Conservation (phyloP, 2,113 vertebrate genomes). For the Amphilophus citrinellus region DNA sequence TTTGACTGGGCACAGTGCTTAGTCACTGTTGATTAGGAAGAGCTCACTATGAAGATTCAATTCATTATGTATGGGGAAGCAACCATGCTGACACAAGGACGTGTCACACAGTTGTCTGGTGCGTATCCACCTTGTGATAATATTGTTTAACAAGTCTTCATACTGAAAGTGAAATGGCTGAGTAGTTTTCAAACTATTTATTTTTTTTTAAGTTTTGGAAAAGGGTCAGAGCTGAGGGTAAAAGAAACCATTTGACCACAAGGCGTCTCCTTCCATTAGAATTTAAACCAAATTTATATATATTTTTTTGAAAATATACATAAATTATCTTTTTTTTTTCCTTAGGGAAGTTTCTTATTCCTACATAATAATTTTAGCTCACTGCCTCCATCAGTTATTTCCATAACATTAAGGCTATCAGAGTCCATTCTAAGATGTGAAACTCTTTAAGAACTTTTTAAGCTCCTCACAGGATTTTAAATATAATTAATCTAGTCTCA, state of each 20-base stretch:
- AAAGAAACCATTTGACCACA: neutral
- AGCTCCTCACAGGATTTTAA: neutral
- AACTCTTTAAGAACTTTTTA: neutral
- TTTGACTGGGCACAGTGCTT: constrained; percentile 34
- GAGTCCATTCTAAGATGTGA: neutral
- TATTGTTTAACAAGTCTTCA: neutral
- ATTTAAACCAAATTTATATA: neutral
- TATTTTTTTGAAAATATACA: neutral
- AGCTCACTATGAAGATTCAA: constrained; percentile 12
- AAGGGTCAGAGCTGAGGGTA: neutral
- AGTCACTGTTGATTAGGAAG: constrained; percentile 41
- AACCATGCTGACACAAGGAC: constrained; percentile 39
- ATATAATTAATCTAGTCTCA: neutral
- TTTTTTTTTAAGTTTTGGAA: neutral
- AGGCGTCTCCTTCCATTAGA: neutral
- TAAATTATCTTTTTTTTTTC: neutral
- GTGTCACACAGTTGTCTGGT: neutral
- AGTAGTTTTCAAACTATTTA: neutral
- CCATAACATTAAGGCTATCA: neutral
- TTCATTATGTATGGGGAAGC: constrained; percentile 27
- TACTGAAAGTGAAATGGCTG: neutral
- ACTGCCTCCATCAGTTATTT: neutral
- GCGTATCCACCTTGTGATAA: neutral
- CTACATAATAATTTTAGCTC: neutral
- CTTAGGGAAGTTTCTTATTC: neutral